A percentile compares a stretch with the other conserved stretches of the same genome.
These are phyloP conservation scores for Tuta absoluta DNA, from an alignment of 2,888 invertebrate genomes.

Conservation along the genomic window DNA sequence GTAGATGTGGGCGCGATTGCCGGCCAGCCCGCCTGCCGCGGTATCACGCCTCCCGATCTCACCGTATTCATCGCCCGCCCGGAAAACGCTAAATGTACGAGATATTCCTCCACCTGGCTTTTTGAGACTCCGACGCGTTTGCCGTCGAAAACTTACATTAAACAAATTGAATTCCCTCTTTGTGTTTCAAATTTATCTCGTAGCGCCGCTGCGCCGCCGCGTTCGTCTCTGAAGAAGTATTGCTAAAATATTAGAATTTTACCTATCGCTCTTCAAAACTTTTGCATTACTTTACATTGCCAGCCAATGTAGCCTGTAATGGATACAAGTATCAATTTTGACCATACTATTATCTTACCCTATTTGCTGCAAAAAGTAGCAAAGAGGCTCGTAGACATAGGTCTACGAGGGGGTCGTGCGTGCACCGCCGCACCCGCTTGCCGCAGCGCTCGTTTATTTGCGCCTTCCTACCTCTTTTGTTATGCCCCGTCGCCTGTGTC, in stretches of 20 bases:
- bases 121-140: constrained; percentile 58
- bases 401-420: constrained; percentile 47
- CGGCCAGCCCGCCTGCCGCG: constrained; percentile 43
- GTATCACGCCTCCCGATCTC: constrained; percentile 73
- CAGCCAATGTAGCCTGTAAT: background rate
- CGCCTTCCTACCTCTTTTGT: constrained; percentile 78
- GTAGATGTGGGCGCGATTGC: constrained; percentile 53
- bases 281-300: background rate
- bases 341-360: background rate
- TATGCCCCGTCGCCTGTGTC: constrained; percentile 74
- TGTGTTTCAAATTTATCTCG: constrained; percentile 56
- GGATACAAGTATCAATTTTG: too few relatives aligned
- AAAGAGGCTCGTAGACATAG: constrained; percentile 24
- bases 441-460: constrained; percentile 76
- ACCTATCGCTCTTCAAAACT: constrained; percentile 14
- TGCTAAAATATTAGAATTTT: constrained; percentile 25
- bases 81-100: constrained; percentile 69
- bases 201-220: constrained; percentile 33
- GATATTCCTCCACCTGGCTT: constrained; percentile 66
- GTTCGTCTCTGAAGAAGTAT: constrained; percentile 35
- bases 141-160: constrained; percentile 71
- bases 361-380: constrained; percentile 11
- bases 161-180: constrained; percentile 68
- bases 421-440: constrained; percentile 59
- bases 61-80: constrained; percentile 68